These are phyloP conservation scores for Glaucidium brasilianum DNA, from an alignment of 2,113 vertebrate species.

Conservation along the genomic window DNA sequence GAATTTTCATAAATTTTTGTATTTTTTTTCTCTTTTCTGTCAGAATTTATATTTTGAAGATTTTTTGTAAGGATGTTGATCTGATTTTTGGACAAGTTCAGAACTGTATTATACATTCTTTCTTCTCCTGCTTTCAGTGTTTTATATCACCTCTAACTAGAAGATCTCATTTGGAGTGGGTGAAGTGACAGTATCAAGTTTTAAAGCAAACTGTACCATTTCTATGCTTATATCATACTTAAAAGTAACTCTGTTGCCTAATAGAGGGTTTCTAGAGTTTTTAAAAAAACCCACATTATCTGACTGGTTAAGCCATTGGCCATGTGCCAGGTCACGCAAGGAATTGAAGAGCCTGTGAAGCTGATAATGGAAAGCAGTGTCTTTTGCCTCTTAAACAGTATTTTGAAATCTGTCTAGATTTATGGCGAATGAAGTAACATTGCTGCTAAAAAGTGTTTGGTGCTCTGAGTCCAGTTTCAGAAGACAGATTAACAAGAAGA, in stretches of 20 bases:
- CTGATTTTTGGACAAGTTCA: neutral
- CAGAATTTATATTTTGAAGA: neutral
- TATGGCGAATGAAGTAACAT: neutral
- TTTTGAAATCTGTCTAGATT: neutral
- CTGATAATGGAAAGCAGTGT: neutral
- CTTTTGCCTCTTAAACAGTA: neutral
- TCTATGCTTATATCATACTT: neutral
- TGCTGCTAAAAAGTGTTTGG: neutral
- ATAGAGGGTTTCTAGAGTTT: neutral
- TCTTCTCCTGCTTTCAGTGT: neutral
- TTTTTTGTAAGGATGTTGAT: neutral
- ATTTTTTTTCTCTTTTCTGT: neutral
- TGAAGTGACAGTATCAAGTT: neutral
- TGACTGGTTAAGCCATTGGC: neutral
- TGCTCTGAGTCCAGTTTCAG: neutral
- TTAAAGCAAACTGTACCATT: neutral
- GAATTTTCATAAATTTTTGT: neutral
- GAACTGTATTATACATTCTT: neutral
- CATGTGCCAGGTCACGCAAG: neutral
- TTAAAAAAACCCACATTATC: neutral
- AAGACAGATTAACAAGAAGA: neutral
- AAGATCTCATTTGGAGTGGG: neutral
- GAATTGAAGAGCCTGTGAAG: neutral
- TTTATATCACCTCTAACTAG: neutral
- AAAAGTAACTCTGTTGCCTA: neutral